Evolutionary conservation across 2,888 invertebrate genomes (phyloP).

Genomic region (Galerucella calmariensis): DNA sequence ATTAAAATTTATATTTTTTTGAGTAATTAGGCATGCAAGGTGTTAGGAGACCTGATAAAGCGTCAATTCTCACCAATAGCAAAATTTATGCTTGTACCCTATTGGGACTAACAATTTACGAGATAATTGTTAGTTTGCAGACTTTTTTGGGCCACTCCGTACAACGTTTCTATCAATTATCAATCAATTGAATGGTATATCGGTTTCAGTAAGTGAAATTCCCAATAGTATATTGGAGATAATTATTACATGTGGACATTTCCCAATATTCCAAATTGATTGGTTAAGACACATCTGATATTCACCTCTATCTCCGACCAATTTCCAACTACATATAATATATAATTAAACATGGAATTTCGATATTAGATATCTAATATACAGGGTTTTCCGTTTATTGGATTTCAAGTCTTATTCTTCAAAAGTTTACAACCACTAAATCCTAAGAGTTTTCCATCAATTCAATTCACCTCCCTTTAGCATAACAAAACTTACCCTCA

Average conservation of each 20-base stretch:
- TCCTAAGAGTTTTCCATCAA: slow-evolving; percentile 10
- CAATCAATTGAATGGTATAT: neutral
- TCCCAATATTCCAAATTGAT: slow-evolving; percentile 7
- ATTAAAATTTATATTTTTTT: too few species aligned
- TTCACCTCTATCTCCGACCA: neutral
- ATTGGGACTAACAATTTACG: too few species aligned
- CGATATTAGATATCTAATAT: neutral
- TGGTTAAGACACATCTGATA: neutral
- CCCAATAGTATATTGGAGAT: slow-evolving; percentile 8
- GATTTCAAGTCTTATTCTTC: neutral
- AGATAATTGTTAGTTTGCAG: too few species aligned
- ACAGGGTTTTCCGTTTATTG: neutral
- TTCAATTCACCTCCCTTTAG: slow-evolving; percentile 8
- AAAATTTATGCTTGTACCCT: too few species aligned
- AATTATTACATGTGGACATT: slow-evolving; percentile 18
- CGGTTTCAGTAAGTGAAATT: slow-evolving; percentile 8
- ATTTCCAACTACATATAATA: neutral
- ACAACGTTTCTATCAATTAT: neutral
- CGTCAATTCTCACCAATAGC: too few species aligned
- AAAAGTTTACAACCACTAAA: slow-evolving; percentile 1
- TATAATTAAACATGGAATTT: neutral
- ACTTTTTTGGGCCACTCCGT: too few species aligned
- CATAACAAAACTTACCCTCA: slow-evolving; percentile 8
- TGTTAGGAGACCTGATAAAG: too few species aligned
- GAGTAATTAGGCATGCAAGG: too few species aligned